phyloP scores from a whole-genome alignment of 35 echinoderm and acorn worm species.

The Anneissia japonica region DNA sequence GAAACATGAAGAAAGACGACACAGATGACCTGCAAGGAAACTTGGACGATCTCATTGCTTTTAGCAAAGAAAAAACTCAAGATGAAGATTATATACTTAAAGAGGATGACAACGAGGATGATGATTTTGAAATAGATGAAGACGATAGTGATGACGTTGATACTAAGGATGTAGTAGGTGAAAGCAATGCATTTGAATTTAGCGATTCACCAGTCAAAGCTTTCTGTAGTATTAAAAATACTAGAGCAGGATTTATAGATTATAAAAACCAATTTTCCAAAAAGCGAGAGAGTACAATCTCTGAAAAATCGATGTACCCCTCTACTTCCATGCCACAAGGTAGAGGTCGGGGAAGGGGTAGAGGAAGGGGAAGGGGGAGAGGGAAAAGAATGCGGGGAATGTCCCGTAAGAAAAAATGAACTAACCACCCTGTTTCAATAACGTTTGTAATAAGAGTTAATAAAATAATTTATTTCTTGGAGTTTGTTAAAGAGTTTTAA shows the following conservation, averaged over 20 bases:
- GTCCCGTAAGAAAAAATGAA: no score
- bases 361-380: not conserved
- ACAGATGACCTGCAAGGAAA: not conserved
- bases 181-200: not conserved
- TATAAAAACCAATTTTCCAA: not conserved
- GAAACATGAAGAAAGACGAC: not conserved
- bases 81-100: not conserved
- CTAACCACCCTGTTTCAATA: no score
- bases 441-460: no score
- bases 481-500: no score
- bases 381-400: not conserved
- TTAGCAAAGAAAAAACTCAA: not conserved
- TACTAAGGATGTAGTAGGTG: not conserved
- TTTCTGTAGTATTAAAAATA: not conserved
- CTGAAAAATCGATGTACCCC: not conserved
- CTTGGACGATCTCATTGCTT: not conserved
- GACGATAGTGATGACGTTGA: not conserved
- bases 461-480: no score
- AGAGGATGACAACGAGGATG: not conserved
- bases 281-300: not conserved
- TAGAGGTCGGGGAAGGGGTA: not conserved
- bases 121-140: not conserved
- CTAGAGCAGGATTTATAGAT: not conserved
- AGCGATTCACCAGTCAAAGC: not conserved
- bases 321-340: not conserved